Evolutionary conservation across 1,140 invertebrate genomes (phyloP), one percentile per base, ranked within the genome.

Genomic region (Ruditapes philippinarum): DNA sequence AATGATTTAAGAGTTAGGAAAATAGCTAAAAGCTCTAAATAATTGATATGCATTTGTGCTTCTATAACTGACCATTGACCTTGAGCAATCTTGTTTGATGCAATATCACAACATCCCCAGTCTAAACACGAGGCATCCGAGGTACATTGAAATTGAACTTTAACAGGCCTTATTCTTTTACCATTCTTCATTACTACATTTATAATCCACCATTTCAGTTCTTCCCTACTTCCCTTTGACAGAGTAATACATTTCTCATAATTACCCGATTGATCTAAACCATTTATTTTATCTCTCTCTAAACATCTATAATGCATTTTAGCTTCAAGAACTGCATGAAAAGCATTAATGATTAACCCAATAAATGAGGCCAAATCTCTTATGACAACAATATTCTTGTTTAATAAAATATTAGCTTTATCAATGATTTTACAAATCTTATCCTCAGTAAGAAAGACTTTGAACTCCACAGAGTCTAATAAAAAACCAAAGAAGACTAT

Each of bases 401-500:
- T 5, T 45, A 70, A 31, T 12, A 84, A 68, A 12, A 9, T 31
- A 14, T 31, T 49, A 22, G 60, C 81, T 38, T 45, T 45, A 2
- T 14, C 49, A 3, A 70, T n/a, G 36, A 84, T 84, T 25, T 84
- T 84, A 5, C 3, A 14, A 70, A 70, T 51, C n/a, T 84, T 84
- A 49, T 84, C 42, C 11, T 45, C 60, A 49, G 81, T 84, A 22
- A 84, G 33, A 49, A 36, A 84, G 4, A 84, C 65, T 28, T 51
- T 84, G 31, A 84, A 84, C 62, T 70, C 25, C 31, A 70, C 65
- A 1, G 62, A 84, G 36, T 84, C 81, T n/a, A 84, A n/a, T 11
- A 84, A 49, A 70, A 70, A 84, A 7, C 81, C 81, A 84, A 84
- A 84, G 79, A 84, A 84, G 0, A 84, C 31, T 14, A 84, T 84